Percentiles rank a stretch among this genome's conserved stretches.
These are phyloP conservation scores for Melanostoma mellinum DNA, from an alignment of 2,888 invertebrate species.

Conservation along the genomic window DNA sequence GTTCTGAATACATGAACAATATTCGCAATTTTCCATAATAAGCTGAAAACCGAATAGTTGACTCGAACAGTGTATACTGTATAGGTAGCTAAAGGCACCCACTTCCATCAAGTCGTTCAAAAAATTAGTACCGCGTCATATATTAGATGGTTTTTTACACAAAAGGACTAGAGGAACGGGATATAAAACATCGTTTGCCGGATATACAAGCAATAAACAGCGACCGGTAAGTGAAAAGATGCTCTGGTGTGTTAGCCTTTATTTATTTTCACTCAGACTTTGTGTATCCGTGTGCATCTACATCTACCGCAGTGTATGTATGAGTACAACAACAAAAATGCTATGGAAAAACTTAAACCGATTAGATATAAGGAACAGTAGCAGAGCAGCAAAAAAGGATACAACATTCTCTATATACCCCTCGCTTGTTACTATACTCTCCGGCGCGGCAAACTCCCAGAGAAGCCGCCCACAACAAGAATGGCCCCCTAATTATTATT, in stretches of 20 bases:
- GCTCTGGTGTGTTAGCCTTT: conserved; percentile 56
- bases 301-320: conserved; percentile 18
- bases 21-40: conserved; percentile 67
- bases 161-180: conserved; percentile 24
- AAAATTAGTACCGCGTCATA: conserved; percentile 71
- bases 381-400: conserved; percentile 41
- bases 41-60: conserved; percentile 68
- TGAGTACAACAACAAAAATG: neutral
- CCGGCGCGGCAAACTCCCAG: neutral
- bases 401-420: conserved; percentile 8
- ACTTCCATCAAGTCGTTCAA: conserved; percentile 14
- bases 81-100: neutral
- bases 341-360: conserved; percentile 68
- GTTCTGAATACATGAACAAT: conserved; percentile 36
- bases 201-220: conserved; percentile 47
- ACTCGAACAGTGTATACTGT: neutral
- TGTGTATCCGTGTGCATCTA: conserved; percentile 21
- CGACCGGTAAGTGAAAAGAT: conserved; percentile 59
- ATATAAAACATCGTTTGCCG: conserved; percentile 45
- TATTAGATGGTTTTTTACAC: conserved; percentile 49
- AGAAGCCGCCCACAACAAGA: conserved; percentile 53
- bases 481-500: conserved; percentile 73
- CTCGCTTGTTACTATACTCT: neutral
- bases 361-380: conserved; percentile 61
- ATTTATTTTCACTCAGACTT: conserved; percentile 49